These are phyloP conservation scores for Parazoanthus atlanticus DNA, from an alignment of 92 coral and sea anemone species.

Conservation along the genomic window DNA sequence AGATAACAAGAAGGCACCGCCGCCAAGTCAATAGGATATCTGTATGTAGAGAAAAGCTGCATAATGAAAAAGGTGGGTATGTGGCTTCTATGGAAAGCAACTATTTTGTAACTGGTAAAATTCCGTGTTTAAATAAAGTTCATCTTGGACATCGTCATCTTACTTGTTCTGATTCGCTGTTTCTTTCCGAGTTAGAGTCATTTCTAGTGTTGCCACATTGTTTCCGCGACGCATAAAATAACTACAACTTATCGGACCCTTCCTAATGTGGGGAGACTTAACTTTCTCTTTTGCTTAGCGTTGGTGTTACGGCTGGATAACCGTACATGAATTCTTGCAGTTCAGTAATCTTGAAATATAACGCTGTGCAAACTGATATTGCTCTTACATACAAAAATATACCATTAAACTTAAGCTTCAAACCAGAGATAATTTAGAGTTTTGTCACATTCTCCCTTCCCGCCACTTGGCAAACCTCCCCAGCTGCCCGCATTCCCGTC, in stretches of 20 bases:
- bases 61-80: not conserved
- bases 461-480: constrained; percentile 65
- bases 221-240: too few relatives aligned
- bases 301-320: too few relatives aligned
- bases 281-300: too few relatives aligned
- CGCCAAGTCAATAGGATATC: not conserved
- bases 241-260: not conserved
- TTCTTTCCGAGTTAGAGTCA: too few relatives aligned
- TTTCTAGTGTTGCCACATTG: too few relatives aligned
- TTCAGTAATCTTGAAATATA: too few relatives aligned
- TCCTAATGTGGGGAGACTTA: too few relatives aligned
- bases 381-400: too few relatives aligned
- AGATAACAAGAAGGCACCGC: too few relatives aligned
- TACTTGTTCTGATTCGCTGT: not conserved
- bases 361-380: too few relatives aligned
- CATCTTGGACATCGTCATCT: not conserved
- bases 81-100: too few relatives aligned
- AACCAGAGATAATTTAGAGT: not conserved
- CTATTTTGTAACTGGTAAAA: not conserved
- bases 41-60: not conserved
- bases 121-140: not conserved
- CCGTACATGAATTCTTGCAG: too few relatives aligned
- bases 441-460: not conserved
- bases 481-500: constrained; percentile 85
- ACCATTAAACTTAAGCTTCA: not conserved